These are phyloP conservation scores for Colinus virginianus DNA, from an alignment of 2,113 vertebrate species.

Conservation along the genomic window DNA sequence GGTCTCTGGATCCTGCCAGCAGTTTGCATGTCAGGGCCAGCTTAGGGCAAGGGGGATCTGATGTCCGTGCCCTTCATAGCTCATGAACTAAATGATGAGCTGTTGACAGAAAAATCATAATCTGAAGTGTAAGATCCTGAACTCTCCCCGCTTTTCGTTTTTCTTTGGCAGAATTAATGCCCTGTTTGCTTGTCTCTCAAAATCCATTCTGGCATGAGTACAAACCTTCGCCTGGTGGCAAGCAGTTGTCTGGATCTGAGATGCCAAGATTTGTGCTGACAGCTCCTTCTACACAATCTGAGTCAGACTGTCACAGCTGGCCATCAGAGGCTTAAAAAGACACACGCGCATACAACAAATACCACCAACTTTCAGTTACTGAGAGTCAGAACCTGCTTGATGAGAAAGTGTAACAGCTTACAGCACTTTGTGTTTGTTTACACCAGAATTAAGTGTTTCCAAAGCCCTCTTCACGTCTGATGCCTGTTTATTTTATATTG, in stretches of 20 bases:
- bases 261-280: constrained; percentile 82
- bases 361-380: constrained; percentile 24
- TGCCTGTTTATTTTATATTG: constrained; percentile 1
- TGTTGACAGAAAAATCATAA: constrained; percentile 75
- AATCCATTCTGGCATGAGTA: constrained; percentile 78
- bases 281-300: constrained; percentile 77
- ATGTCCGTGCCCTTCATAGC: constrained; percentile 77
- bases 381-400: constrained; percentile 42
- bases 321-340: constrained; percentile 76
- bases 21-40: constrained; percentile 68
- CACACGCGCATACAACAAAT: constrained; percentile 30
- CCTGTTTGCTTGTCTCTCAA: constrained; percentile 79
- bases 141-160: constrained; percentile 67
- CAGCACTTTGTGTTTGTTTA: not conserved
- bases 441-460: not conserved
- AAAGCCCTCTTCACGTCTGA: not conserved
- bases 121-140: constrained; percentile 67
- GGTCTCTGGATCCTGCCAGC: constrained; percentile 71
- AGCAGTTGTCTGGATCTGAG: constrained; percentile 78
- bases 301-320: constrained; percentile 76
- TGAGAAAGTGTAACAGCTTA: not conserved
- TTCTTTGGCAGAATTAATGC: constrained; percentile 71
- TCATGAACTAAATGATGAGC: constrained; percentile 74
- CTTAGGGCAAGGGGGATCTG: constrained; percentile 77
- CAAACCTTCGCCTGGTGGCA: constrained; percentile 73